Base-by-base conservation (phyloP, 2,797 vertebrate species). In the Acomys russatus region DNA sequence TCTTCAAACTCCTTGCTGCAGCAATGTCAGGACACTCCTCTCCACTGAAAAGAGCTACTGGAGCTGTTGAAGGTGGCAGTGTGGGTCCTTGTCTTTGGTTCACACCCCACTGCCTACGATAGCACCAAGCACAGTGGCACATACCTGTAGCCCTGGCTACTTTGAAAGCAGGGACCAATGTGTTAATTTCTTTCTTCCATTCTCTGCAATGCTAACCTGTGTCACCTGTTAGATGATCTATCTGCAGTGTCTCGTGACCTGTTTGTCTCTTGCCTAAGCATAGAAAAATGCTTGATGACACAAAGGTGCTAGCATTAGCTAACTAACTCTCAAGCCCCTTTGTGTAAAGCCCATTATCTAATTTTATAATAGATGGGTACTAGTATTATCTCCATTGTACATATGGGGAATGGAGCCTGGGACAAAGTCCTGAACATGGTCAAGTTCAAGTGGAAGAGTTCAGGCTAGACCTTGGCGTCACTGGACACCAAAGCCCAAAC, bases 261-360 rank as follows among this genome's bases (percentile, higher is more conserved):
- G 17, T 33, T 80, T 86, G n/a, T 82, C n/a, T 84, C n/a, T 63
- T 83, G 30, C 15, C 74, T 28, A 38, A 59, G 10, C 9, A 4
- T 30, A 84, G 23, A 66, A 11, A 82, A n/a, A 86, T 83, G 59
- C 1, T 3, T 51, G 66, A 76, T 12, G 35, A 56, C 61, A 30
- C 38, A 71, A 63, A 90, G 87, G 30, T 71, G 76, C 35, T 88
- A 22, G 78, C 54, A 17, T 38, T 68, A 66, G 33, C 12, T 88
- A 63, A 77, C 76, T 89, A 91, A 68, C 64, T 77, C 11, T 77
- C 11, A 70, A 87, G 63, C 38, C 33, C 28, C 87, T 94, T 66
- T 79, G 12, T 78, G 61, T 63, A 64, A 23, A n/a, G 17, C 59
- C 1, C 17, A 4, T 54, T 9, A 68, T 68, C 49, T 87, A 54